Evolutionary conservation across 2,888 invertebrate species (phyloP).

Genomic region (Trichopoda pennipes): DNA sequence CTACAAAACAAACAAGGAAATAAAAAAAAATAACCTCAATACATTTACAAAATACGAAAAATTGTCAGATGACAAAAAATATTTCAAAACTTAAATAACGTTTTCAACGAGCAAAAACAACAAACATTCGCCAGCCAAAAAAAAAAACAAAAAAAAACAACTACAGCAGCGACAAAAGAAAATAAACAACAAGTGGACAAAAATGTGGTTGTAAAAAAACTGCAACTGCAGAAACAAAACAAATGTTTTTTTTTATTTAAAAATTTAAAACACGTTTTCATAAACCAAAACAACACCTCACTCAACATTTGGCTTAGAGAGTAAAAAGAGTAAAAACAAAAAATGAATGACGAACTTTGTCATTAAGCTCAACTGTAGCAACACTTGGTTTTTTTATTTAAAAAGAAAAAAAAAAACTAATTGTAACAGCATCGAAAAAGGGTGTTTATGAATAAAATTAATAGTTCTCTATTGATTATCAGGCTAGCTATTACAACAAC

Average conservation of each 20-base stretch:
- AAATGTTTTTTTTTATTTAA: slow-evolving; percentile 59
- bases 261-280: slow-evolving; percentile 61
- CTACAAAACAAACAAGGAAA: slow-evolving; percentile 20
- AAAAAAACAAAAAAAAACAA: no score
- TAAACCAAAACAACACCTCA: slow-evolving; percentile 38
- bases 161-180: slow-evolving; percentile 25
- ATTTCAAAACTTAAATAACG: slow-evolving; percentile 63
- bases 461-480: slow-evolving; percentile 17
- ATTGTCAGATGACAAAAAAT: slow-evolving; percentile 24
- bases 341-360: slow-evolving; percentile 18
- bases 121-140: slow-evolving; percentile 29
- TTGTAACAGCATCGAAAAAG: slow-evolving; percentile 39
- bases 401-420: slow-evolving; percentile 63
- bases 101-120: slow-evolving; percentile 39
- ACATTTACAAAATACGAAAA: slow-evolving; percentile 28
- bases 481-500: slow-evolving; percentile 25
- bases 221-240: slow-evolving; percentile 19
- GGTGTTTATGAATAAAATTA: slow-evolving; percentile 41
- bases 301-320: neutral
- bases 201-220: slow-evolving; percentile 54
- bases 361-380: slow-evolving; percentile 22
- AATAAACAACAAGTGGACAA: slow-evolving; percentile 55
- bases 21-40: slow-evolving; percentile 48
- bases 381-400: slow-evolving; percentile 31
- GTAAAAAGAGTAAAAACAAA: neutral